phyloP scores from a whole-genome alignment of 1,140 invertebrate genomes.

The Philopotamus ludificatus region DNA sequence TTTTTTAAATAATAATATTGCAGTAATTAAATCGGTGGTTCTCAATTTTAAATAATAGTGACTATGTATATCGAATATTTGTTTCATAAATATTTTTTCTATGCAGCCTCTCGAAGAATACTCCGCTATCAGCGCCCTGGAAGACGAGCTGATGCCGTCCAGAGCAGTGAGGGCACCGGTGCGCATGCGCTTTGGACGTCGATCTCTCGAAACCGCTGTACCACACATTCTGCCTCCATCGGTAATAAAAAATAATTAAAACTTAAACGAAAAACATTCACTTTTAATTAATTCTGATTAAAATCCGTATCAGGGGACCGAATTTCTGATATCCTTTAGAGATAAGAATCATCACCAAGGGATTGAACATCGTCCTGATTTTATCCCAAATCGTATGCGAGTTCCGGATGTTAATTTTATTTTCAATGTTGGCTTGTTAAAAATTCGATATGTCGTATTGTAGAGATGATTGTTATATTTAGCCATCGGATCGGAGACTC shows the following conservation, averaged over 20 bases:
- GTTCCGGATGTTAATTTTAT: no score
- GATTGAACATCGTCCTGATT: not conserved
- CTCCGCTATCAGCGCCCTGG: slow-evolving; percentile 5
- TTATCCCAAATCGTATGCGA: not conserved
- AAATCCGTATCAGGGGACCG: not conserved
- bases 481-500: no score
- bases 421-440: no score
- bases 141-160: slow-evolving; percentile 48
- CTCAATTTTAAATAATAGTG: no score
- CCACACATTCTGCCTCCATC: slow-evolving; percentile 55
- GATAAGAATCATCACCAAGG: not conserved
- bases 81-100: no score
- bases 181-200: slow-evolving; percentile 55
- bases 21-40: no score
- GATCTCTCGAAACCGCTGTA: slow-evolving; percentile 53
- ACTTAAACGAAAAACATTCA: not conserved
- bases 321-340: not conserved
- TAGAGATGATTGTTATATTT: no score
- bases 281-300: not conserved
- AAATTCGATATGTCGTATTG: no score
- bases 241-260: slow-evolving; percentile 42
- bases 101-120: slow-evolving; percentile 16
- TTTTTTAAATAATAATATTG: no score
- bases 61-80: no score
- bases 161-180: slow-evolving; percentile 52